Base-by-base conservation (phyloP, 2,797 vertebrate species). In the Acestrorhynchus altus region DNA sequence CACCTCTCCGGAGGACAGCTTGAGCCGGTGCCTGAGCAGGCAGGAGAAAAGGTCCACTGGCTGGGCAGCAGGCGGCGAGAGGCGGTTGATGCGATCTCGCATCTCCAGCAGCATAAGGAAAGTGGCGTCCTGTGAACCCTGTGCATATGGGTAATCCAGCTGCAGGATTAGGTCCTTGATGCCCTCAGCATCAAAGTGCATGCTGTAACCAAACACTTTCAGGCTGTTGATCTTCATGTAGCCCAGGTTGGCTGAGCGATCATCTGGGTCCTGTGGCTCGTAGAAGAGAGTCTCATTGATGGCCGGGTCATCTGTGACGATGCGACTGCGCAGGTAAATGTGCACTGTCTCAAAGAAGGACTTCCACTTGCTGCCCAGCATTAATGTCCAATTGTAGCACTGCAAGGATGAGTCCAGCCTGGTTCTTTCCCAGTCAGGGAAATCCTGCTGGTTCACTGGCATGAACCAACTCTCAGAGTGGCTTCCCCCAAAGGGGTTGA, bases 401-500 rank as follows among this genome's bases (percentile, higher is more conserved):
- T 96, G 97, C 71, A 95, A 93, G 7, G 96, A 95, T 15, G 93
- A 86, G 3, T 98, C 97, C 84, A 98, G 88, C 28, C 94, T 96
- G 97, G 96, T 99, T 95, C 96, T 97, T 88, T 98, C 97, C 98
- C 98, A 99, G 88, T 96, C 94, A 0, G 96, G 94, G 87, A 97
- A 99, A 82, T 89, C 92, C 39, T 93, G 95, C 90, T 98, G 96
- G 0, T 92, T 96, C 67, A 98, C 91, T 0, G 98, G 97, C 96
- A 99, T 95, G 90, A 98, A 97, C 97, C 98, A 99, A 89, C 98
- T 99, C 91, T 99, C 98, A 0, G 97, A 99, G 88, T 99, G 98
- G 89, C 97, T 98, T 18, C 98, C 98, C 68, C 98, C 98, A 0
- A 98, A 99, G 22, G 98, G 98, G 90, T 99, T 99, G 67, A 99